Base-by-base conservation (phyloP, 2,888 invertebrate species). In the Sclerodermus sp. region DNA sequence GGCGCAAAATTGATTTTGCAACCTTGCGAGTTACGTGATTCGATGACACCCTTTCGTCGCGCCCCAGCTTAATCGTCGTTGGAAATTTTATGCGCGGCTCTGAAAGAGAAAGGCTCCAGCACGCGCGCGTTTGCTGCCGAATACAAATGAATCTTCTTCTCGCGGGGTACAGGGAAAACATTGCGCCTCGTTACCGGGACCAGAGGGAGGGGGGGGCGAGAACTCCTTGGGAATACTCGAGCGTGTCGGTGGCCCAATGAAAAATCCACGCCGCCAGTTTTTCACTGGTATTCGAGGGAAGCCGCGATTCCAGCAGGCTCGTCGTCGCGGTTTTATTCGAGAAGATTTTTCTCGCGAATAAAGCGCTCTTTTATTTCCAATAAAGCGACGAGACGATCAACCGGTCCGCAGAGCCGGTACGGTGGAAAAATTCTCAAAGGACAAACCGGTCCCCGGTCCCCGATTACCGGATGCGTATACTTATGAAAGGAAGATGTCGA, bases 381-480 rank as follows among this genome's bases (percentile, higher is more conserved):
- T 6, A 1, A 9, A 41, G 13, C 1, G 18, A 13, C 4, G 12
- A 4, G 34, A 14, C 9, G 13, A 17, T 38, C 4, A 38, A 17
- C 15, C 38, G 17, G 18, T 17, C 10, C 15, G 16, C 5, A 38
- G 9, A 38, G 37, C 37, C 38, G 38, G 15, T 17, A 13, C 14
- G 10, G 13, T 15, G 30, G 14, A 32, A 23, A 45, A 32, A 37
- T 49, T 42, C 45, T 45, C 34, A 45, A 12, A 18, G 17, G 29
- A n/a, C 23, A 37, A 49, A 53, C 49, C 52, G 49, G 43, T 53
- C 49, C 18, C 32, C 48, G 37, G 38, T 45, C 48, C 10, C n/a
- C n/a, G n/a, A n/a, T 13, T 13, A 45, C 49, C 49, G 52, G 52
- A 53, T 53, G 39, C 15, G 12, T 18, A 30, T 42, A 32, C 37